Base-by-base conservation (phyloP, 2,113 vertebrate species). In the Plecturocebus donacophilus region DNA sequence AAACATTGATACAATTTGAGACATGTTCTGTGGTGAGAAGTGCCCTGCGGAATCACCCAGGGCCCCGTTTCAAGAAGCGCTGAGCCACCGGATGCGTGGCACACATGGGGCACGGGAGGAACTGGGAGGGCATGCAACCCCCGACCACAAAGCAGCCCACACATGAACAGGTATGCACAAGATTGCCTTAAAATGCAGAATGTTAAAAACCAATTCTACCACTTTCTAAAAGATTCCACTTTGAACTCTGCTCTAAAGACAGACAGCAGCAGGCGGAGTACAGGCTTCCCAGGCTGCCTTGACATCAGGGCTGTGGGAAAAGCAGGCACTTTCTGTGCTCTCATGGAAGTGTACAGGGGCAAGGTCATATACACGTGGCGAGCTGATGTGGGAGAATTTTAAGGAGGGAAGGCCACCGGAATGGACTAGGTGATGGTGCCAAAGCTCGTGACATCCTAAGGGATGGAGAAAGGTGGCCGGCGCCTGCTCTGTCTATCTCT, bases 11-110 rank as follows among this genome's bases (percentile, higher is more conserved):
- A n/a, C 9, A 21, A 19, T 61, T 23, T 12, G 27, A 38, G 76
- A 38, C 23, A 8, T 0, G 11, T 3, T 9, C 25, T 11, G 40
- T 5, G 13, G 49, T 45, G 16, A 25, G 87, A n/a, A 6, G 38
- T 0, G 17, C 45, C n/a, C 11, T 1, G 23, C 0, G 0, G 6
- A 16, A 32, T 20, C 32, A 5, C 6, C 20, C 66, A 0, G 0
- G 14, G 25, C 8, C 32, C 87, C 49, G 27, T 13, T 58, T 40
- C 5, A 19, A 40, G 87, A 58, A 4, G 40, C 30, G 14, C 19
- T 9, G 35, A 49, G 17, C 27, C 2, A 0, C 30, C 52, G 11
- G 12, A 12, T 0, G 32, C 6, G 11, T 3, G 2, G 32, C 13
- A 38, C 7, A 20, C 35, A 2, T 2, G 7, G 70, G 73, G 38